Conservation (phyloP, 2,797 vertebrate species). For the Hemitrygon akajei region DNA sequence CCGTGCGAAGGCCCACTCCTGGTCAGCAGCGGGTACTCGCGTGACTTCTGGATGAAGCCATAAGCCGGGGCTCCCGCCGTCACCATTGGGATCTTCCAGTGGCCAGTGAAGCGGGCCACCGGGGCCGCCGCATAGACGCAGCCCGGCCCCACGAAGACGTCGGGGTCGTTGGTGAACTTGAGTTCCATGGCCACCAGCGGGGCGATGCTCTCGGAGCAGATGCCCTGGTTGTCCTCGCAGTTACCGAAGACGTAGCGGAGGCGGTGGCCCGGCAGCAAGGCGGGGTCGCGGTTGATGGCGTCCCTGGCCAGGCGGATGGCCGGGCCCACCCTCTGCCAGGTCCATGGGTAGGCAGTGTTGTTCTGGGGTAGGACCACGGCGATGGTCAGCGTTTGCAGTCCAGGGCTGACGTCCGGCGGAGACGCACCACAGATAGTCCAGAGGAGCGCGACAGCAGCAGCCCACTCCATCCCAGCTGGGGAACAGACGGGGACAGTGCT, state of each 20-base stretch:
- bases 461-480: slow-evolving; percentile 25
- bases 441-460: slow-evolving; percentile 39
- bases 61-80: slow-evolving; percentile 76
- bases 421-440: background rate
- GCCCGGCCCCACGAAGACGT: slow-evolving; percentile 79
- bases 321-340: slow-evolving; percentile 81
- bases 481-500: slow-evolving; percentile 38
- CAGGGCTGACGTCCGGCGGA: background rate
- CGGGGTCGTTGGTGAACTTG: slow-evolving; percentile 64
- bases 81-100: slow-evolving; percentile 80
- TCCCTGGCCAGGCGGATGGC: slow-evolving; percentile 65
- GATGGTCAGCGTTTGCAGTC: slow-evolving; percentile 59
- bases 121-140: slow-evolving; percentile 79
- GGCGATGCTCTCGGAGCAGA: slow-evolving; percentile 78
- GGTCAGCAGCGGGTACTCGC: slow-evolving; percentile 66
- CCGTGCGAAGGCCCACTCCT: slow-evolving; percentile 79
- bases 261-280: slow-evolving; percentile 60
- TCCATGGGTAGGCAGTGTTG: slow-evolving; percentile 83
- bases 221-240: slow-evolving; percentile 68
- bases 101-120: slow-evolving; percentile 73
- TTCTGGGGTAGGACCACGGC: slow-evolving; percentile 72
- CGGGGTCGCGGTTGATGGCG: slow-evolving; percentile 54
- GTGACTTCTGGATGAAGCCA: slow-evolving; percentile 60
- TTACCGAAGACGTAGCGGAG: slow-evolving; percentile 62
- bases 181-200: slow-evolving; percentile 80